These are phyloP conservation scores for Drosophila sp. DNA, from an alignment of 1,140 invertebrate genomes.

Conservation along the genomic window DNA sequence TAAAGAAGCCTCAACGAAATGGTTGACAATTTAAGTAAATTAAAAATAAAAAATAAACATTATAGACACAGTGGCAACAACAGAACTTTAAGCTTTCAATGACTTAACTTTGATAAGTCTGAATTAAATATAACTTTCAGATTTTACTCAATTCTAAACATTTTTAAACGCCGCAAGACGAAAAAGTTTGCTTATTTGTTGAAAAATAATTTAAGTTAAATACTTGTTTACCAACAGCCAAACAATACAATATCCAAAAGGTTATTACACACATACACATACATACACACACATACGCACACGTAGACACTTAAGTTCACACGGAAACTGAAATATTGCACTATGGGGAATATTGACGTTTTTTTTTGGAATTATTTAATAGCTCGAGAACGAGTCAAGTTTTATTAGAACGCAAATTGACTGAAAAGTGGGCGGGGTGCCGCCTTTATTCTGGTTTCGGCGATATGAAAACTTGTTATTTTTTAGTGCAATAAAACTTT, in stretches of 20 bases:
- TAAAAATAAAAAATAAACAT: background rate
- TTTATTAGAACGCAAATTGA: no score
- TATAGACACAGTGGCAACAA: background rate
- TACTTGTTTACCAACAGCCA: constrained; percentile 64
- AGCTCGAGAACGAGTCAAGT: no score
- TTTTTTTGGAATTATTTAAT: no score
- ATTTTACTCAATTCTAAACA: constrained; percentile 16
- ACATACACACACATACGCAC: constrained; percentile 1
- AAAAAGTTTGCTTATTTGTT: constrained; percentile 46
- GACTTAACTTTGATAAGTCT: background rate
- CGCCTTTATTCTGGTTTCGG: no score
- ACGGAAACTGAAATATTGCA: no score
- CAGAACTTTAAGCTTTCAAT: background rate
- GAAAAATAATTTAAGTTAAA: constrained; percentile 67
- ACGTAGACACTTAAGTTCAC: background rate
- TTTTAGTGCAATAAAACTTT: no score
- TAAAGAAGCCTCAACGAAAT: no score
- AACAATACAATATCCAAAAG: constrained; percentile 50
- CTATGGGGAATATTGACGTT: no score
- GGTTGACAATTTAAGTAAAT: background rate
- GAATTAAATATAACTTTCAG: constrained; percentile 6
- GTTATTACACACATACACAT: constrained; percentile 5
- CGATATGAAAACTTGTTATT: no score
- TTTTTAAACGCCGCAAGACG: constrained; percentile 5
- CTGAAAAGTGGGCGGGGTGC: no score